Conservation (phyloP, 2,888 invertebrate species). For the Diplolepis rosae region DNA sequence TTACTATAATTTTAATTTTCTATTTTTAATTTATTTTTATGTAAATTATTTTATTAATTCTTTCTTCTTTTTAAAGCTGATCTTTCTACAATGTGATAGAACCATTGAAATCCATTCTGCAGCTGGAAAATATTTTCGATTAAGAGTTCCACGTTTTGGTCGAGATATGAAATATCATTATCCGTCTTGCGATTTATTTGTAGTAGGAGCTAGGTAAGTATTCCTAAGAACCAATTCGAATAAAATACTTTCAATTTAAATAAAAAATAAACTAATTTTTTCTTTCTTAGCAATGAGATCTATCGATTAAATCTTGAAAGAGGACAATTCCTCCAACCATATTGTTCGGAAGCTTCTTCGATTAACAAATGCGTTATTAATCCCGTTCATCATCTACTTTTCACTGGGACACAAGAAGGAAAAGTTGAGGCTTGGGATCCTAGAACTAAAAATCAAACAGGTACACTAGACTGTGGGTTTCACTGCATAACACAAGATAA, state of each 20-base stretch:
- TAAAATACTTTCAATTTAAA: background rate
- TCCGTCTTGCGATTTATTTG: constrained; percentile 92
- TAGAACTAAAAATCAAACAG: constrained; percentile 84
- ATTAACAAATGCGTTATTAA: constrained; percentile 91
- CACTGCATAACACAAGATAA: constrained; percentile 77
- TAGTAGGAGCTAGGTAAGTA: constrained; percentile 89
- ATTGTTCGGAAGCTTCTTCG: constrained; percentile 82
- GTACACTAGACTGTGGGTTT: constrained; percentile 88
- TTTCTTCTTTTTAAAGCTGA: constrained; percentile 79
- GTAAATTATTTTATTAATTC: constrained; percentile 13
- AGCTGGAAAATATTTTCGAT: constrained; percentile 91
- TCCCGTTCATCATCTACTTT: constrained; percentile 89
- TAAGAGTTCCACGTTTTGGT: constrained; percentile 96
- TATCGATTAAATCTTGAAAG: constrained; percentile 96
- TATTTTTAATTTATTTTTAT: background rate
- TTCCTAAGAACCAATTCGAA: background rate
- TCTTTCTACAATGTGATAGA: constrained; percentile 91
- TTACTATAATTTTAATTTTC: constrained; percentile 65
- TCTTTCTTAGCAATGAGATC: constrained; percentile 82
- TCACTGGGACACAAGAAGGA: constrained; percentile 92
- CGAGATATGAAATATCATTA: constrained; percentile 93
- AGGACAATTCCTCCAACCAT: constrained; percentile 94
- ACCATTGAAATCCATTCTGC: constrained; percentile 97
- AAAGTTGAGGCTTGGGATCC: constrained; percentile 98
- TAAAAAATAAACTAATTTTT: constrained; percentile 37